These are phyloP conservation scores for Podarcis muralis DNA, from an alignment of 2,113 vertebrate genomes.

Conservation along the genomic window DNA sequence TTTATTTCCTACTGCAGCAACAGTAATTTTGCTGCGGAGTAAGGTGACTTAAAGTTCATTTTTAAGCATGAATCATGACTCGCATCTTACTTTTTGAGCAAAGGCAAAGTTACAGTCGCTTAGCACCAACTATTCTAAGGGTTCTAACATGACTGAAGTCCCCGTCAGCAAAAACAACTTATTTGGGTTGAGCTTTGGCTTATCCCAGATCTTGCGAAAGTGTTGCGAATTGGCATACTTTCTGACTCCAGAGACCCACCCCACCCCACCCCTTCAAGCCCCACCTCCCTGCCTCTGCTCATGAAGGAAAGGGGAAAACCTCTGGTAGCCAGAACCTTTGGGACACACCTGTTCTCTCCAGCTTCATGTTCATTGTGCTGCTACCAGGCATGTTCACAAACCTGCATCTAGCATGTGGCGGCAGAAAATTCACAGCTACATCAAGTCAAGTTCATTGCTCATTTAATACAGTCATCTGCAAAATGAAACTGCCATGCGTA, in stretches of 20 bases:
- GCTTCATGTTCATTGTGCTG: slow-evolving; percentile 47
- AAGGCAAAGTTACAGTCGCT: neutral
- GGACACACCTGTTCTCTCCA: slow-evolving; percentile 15
- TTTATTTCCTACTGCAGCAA: neutral
- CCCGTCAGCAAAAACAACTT: neutral
- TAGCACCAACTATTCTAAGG: neutral
- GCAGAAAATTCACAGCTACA: slow-evolving; percentile 38
- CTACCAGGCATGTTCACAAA: slow-evolving; percentile 42
- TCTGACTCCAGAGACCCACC: slow-evolving; percentile 4
- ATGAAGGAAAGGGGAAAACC: neutral
- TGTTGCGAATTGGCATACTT: neutral
- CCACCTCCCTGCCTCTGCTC: slow-evolving; percentile 26
- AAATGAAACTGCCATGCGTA: slow-evolving; percentile 35
- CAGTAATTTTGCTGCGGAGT: neutral
- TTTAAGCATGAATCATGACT: neutral
- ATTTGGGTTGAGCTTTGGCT: slow-evolving; percentile 8
- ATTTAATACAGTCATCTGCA: slow-evolving; percentile 40
- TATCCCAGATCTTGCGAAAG: neutral
- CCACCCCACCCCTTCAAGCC: neutral
- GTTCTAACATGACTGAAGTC: neutral
- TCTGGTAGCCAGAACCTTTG: neutral
- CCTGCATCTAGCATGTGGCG: slow-evolving; percentile 59
- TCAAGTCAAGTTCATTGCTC: slow-evolving; percentile 54
- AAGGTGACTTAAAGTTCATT: neutral
- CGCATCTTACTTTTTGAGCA: neutral